Evolutionary conservation across 2,797 vertebrate genomes (phyloP).

Genomic region (Chelidonichthys spinosus): DNA sequence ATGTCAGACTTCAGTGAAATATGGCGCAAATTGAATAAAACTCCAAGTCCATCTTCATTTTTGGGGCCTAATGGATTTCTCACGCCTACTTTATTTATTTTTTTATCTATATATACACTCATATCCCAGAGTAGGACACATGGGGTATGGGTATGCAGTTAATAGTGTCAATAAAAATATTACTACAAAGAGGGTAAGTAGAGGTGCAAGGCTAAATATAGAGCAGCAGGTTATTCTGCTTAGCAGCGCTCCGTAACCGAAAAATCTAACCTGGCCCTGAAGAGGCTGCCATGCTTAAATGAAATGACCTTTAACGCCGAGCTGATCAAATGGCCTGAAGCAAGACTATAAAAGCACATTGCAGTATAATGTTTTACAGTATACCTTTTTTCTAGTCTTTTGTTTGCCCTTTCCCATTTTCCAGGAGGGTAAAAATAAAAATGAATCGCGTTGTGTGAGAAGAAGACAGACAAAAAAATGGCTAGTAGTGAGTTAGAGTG

Average conservation of each 20-base stretch:
- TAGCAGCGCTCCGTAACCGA: constrained; percentile 43
- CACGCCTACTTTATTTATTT: constrained; percentile 11
- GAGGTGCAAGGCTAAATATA: constrained; percentile 51
- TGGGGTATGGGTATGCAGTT: background rate
- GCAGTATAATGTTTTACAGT: constrained; percentile 77
- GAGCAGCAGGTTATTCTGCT: constrained; percentile 61
- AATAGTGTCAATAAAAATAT: constrained; percentile 32
- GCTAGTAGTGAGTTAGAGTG: too few relatives aligned
- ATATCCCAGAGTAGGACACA: background rate
- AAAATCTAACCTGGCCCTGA: constrained; percentile 45
- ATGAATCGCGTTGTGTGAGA: constrained; percentile 51
- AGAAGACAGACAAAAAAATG: too few relatives aligned
- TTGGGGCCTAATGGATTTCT: constrained; percentile 33
- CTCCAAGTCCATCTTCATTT: constrained; percentile 54
- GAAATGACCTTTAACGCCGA: constrained; percentile 82
- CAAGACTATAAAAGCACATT: constrained; percentile 75
- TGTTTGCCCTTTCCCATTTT: constrained; percentile 76
- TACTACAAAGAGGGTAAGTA: constrained; percentile 32
- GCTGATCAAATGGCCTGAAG: constrained; percentile 80
- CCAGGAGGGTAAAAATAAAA: constrained; percentile 34
- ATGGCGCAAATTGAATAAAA: constrained; percentile 67
- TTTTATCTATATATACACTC: constrained; percentile 7
- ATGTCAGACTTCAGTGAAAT: constrained; percentile 57
- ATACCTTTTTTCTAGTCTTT: constrained; percentile 63
- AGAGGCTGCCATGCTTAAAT: constrained; percentile 70